Percentiles rank a stretch among this genome's conserved stretches.
These are phyloP conservation scores for Allophyes oxyacanthae DNA, from an alignment of 2,888 invertebrate genomes.

Conservation along the genomic window DNA sequence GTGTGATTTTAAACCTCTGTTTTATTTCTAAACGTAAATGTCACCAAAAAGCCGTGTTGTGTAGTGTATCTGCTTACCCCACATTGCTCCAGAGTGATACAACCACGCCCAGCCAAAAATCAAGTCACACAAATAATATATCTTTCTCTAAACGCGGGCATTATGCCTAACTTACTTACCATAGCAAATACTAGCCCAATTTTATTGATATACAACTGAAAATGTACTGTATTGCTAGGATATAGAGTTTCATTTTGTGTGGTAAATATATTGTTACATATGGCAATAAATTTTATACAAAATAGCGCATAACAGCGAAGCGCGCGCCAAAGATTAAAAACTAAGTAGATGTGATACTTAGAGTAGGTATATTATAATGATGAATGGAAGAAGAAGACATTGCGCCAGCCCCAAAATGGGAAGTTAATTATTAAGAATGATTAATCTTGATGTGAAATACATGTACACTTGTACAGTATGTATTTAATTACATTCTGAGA, in stretches of 20 bases:
- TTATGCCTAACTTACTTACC: slow-evolving; percentile 61
- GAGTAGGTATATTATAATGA: no score
- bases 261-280: slow-evolving; percentile 47
- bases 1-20: neutral
- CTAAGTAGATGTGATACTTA: slow-evolving; percentile 7
- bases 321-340: slow-evolving; percentile 49
- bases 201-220: slow-evolving; percentile 19
- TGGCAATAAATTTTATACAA: slow-evolving; percentile 72
- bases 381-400: no score
- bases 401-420: no score
- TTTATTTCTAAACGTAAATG: slow-evolving; percentile 4
- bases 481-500: no score
- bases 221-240: slow-evolving; percentile 19
- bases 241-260: slow-evolving; percentile 33
- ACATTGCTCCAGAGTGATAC: slow-evolving; percentile 1
- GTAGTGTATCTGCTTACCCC: slow-evolving; percentile 14
- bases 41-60: neutral
- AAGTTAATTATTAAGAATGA: no score
- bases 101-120: slow-evolving; percentile 42
- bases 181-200: slow-evolving; percentile 61
- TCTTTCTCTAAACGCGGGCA: slow-evolving; percentile 61
- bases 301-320: slow-evolving; percentile 65
- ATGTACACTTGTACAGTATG: no score
- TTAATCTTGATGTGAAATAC: no score
- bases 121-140: slow-evolving; percentile 58